Conservation (phyloP, 2,888 invertebrate genomes). For the Nymphalis c-album region DNA sequence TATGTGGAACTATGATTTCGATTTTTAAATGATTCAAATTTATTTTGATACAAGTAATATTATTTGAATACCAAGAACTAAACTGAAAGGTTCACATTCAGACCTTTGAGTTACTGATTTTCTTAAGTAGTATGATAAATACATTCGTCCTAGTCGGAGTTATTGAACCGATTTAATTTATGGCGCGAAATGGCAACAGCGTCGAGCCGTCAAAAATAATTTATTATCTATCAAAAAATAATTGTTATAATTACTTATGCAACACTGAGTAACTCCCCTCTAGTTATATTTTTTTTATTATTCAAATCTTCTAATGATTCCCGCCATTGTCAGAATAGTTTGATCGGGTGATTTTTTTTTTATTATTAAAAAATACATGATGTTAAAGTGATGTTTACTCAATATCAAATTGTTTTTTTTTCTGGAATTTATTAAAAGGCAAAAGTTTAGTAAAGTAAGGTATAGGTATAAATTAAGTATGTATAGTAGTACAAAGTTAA, state of each 20-base stretch:
- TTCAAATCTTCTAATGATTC: constrained; percentile 75
- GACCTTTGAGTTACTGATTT: no score
- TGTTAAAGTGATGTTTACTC: not conserved
- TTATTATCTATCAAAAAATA: constrained; percentile 78
- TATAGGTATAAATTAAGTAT: no score
- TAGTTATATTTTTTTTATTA: constrained; percentile 61
- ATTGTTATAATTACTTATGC: constrained; percentile 79
- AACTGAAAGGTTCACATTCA: not conserved
- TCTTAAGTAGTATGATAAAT: not conserved
- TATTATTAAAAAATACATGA: constrained; percentile 13
- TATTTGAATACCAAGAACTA: no score
- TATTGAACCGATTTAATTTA: constrained; percentile 20
- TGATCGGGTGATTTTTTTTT: constrained; percentile 42
- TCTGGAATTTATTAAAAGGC: no score
- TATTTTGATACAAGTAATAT: not conserved
- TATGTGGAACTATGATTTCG: constrained; percentile 2
- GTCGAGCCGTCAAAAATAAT: constrained; percentile 62
- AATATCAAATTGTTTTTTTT: not conserved
- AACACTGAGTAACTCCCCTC: constrained; percentile 65
- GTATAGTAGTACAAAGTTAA: no score
- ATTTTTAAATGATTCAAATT: constrained; percentile 9
- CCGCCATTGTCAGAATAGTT: constrained; percentile 53
- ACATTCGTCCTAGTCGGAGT: not conserved
- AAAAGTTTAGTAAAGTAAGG: no score
- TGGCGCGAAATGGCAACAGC: constrained; percentile 20